Conservation (phyloP, 2,888 invertebrate genomes). For the Patella depressa region DNA sequence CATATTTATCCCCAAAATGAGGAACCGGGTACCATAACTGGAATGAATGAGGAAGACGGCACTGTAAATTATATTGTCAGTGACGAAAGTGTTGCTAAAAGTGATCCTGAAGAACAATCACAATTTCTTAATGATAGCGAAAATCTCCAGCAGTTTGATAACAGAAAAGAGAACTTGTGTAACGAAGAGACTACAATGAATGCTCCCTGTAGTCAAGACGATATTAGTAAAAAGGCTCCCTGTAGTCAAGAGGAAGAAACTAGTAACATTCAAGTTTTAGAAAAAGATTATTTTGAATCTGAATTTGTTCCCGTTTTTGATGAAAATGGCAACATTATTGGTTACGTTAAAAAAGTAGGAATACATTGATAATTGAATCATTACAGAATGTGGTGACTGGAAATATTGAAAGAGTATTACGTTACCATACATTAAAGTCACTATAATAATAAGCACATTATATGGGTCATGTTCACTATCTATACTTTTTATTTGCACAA, state of each 20-base stretch:
- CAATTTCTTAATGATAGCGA: not conserved
- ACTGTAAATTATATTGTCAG: not conserved
- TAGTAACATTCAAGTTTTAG: not conserved
- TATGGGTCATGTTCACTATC: no score
- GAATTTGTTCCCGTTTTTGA: not conserved
- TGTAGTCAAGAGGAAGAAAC: not conserved
- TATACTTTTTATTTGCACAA: no score
- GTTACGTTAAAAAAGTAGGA: not conserved
- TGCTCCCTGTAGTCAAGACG: not conserved
- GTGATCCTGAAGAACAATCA: not conserved
- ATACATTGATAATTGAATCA: no score
- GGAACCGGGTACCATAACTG: not conserved
- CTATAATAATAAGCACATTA: no score
- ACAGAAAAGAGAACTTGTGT: not conserved
- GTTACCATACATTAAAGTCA: no score
- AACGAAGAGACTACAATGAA: not conserved
- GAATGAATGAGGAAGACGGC: not conserved
- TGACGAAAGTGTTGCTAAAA: not conserved
- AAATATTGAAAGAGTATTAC: no score
- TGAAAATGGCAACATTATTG: not conserved
- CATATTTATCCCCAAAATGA: not conserved
- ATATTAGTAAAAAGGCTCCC: not conserved
- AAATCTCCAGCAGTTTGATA: no score
- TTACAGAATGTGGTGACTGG: no score
- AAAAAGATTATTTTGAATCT: not conserved